These are phyloP conservation scores for Sylvicola fuscatus DNA, from an alignment of 2,888 invertebrate genomes.

Conservation along the genomic window DNA sequence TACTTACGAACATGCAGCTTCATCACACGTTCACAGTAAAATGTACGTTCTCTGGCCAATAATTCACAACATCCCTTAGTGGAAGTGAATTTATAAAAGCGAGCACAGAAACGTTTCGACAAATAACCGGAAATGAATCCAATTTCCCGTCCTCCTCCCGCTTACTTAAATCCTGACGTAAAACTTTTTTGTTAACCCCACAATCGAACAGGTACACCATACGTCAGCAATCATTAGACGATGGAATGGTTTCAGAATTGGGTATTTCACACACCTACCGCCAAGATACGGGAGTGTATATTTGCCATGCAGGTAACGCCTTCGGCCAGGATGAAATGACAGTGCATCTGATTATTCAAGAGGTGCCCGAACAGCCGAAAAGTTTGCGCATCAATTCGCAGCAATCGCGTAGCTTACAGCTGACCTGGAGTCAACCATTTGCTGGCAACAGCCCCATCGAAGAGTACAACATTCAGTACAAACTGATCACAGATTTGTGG, in stretches of 20 bases:
- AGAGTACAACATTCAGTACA: conserved; percentile 76
- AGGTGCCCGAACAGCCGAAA: conserved; percentile 77
- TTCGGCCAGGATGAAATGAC: conserved; percentile 84
- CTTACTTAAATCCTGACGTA: not conserved
- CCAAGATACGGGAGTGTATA: conserved; percentile 74
- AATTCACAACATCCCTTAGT: no score
- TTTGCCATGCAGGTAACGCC: conserved; percentile 71
- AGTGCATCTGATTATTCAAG: conserved; percentile 75
- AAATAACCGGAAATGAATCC: no score
- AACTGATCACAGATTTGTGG: conserved; percentile 65
- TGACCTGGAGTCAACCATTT: conserved; percentile 79
- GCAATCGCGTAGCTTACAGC: conserved; percentile 60
- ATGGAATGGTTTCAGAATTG: conserved; percentile 67
- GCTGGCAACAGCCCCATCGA: conserved; percentile 77
- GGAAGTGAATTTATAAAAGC: no score
- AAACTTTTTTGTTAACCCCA: not conserved
- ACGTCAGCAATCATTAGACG: conserved; percentile 53
- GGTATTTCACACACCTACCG: conserved; percentile 67
- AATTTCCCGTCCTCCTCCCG: no score
- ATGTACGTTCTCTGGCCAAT: no score
- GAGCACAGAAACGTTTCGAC: no score
- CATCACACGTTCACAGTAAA: no score
- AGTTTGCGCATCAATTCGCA: conserved; percentile 70
- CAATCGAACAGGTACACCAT: conserved; percentile 37
- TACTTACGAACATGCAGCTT: no score